Base-by-base conservation (phyloP, 2,888 invertebrate genomes). In the Himalopsyche japonica region DNA sequence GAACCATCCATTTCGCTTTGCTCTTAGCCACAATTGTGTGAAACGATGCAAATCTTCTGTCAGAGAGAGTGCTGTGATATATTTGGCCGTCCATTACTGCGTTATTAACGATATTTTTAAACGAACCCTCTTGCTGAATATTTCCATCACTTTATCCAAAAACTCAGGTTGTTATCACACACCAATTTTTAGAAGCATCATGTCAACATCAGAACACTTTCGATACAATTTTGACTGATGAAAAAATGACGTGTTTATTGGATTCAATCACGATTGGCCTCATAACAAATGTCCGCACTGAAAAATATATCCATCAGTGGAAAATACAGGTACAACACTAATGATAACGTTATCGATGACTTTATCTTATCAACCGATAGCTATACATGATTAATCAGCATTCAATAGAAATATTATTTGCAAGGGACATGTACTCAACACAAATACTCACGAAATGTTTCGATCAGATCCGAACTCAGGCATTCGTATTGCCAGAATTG, bases 1-100 rank as follows among this genome's bases (percentile, higher is more conserved):
- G 30, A 24, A 86, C 64, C 3, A 64, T 81, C 85, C 85, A 86
- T 86, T 79, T 80, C 34, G 34, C 57, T 76, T 80, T 80, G 12
- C 77, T 79, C 24, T 76, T 27, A n/a, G 76, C 24, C 4, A 48
- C 43, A 12, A 83, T 79, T 30, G 57, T 82, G 43, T 79, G 57
- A 43, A 81, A 81, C 4, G 82, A 84, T 8, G 82, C 81, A 70
- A 86, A 86, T 81, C 43, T 79, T 18, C 57, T 84, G 30, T 84
- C 81, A 8, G 82, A 84, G 5, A 81, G 57, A 18, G 83, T 83
- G 34, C 49, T 78, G 10, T 49, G 76, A 47, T 37, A 84, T 70
- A 82, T 79, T 48, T 76, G 70, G 47, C 64, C 64, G 79, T 84
- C 76, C 82, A 82, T 82, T 76, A 6, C 57, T 24, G 34, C 70